phyloP scores from a whole-genome alignment of 2,888 invertebrate genomes.

The Thymelicus lineola region DNA sequence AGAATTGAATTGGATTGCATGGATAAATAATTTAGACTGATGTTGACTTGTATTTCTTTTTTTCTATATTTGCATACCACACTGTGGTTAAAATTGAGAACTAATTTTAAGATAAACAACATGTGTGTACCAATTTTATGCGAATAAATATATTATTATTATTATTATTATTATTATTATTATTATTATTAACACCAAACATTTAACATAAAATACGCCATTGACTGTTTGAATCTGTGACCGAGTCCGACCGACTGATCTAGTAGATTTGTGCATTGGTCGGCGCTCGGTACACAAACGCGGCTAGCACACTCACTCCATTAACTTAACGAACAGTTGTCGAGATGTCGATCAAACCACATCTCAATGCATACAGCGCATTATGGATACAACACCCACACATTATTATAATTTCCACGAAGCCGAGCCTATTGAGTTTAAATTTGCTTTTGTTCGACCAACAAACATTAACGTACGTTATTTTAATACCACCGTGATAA shows the following conservation, averaged over 20 bases:
- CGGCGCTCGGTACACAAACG: constrained; percentile 62
- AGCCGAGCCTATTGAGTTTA: constrained; percentile 59
- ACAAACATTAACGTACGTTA: constrained; percentile 35
- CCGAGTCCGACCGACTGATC: constrained; percentile 31
- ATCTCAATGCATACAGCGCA: constrained; percentile 73
- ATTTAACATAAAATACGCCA: background rate
- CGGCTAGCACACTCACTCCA: constrained; percentile 70
- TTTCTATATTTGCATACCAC: too few species aligned
- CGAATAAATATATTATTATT: too few species aligned
- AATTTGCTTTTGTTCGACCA: constrained; percentile 50
- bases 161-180: too few species aligned
- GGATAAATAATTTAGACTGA: too few species aligned
- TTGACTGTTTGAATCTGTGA: constrained; percentile 35
- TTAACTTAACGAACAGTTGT: constrained; percentile 84
- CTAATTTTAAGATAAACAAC: too few species aligned
- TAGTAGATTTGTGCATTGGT: constrained; percentile 54
- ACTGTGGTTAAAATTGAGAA: too few species aligned
- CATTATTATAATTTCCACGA: constrained; percentile 67
- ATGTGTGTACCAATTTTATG: too few species aligned
- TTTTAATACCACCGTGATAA: constrained; percentile 26
- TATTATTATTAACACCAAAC: too few species aligned
- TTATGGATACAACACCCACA: constrained; percentile 78
- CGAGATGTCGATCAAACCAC: constrained; percentile 83
- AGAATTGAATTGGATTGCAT: too few species aligned
- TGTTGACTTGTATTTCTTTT: too few species aligned